Evolutionary conservation across 2,797 vertebrate genomes (phyloP).

Genomic region (Tinamus major): DNA sequence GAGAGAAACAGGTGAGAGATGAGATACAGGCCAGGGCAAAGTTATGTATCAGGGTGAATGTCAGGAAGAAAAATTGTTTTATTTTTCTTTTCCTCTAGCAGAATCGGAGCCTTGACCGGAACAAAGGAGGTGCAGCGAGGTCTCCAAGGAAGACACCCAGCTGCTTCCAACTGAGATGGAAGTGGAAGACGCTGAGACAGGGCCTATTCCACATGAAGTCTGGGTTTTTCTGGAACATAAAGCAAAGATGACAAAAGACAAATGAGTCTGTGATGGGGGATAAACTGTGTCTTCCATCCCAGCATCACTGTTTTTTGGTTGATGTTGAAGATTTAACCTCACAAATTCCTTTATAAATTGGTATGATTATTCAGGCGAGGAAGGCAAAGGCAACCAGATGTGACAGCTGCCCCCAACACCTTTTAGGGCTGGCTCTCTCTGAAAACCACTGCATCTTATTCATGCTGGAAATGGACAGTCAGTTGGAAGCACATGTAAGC

Average conservation of each 20-base stretch:
- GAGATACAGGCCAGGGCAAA: background rate
- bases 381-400: too few relatives aligned
- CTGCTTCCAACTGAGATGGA: background rate
- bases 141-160: background rate
- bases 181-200: background rate
- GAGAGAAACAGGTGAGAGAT: background rate
- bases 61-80: background rate
- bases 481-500: too few relatives aligned
- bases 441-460: too few relatives aligned
- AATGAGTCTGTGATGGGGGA: background rate
- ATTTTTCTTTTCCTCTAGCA: background rate
- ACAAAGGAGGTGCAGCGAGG: background rate
- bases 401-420: too few relatives aligned
- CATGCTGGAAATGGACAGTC: too few relatives aligned
- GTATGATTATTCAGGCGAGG: background rate
- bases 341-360: background rate
- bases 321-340: background rate
- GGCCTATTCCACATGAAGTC: background rate
- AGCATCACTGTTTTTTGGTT: background rate
- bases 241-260: slow-evolving; percentile 10
- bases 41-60: background rate
- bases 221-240: background rate
- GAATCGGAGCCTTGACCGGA: background rate
- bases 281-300: background rate
- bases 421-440: too few relatives aligned